Evolutionary conservation across 1,140 invertebrate species (phyloP), one percentile per base, ranked within the genome.

Genomic region (Armadillidium nasatum): DNA sequence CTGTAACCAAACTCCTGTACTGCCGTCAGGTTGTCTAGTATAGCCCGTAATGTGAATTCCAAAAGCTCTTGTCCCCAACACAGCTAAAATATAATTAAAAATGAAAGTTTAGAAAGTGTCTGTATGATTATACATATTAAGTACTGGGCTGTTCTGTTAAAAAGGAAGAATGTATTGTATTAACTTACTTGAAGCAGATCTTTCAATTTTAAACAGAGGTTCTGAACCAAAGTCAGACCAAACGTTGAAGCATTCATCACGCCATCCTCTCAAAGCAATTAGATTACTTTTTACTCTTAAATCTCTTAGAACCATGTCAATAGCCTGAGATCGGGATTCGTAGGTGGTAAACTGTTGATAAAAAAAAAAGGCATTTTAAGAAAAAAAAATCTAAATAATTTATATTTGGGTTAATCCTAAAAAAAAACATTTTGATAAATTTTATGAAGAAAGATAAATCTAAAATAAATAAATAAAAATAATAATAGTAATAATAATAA

Each of bases 1-100:
- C 83, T 96, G 95, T 79, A 97, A 86, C 96, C 96, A 98, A 84
- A 98, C 45, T n/a, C n/a, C 76, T 84, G 92, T 94, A 66, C 84
- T 10, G 94, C 92, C 85, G 91, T 90, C 89, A 15, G 91, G 91
- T 85, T 94, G 90, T 82, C 89, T 89, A 11, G 94, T 91, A 85
- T 94, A 98, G 11, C 95, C 96, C 86, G 95, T 97, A 73, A 98
- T 94, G 84, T 95, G 93, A 43, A 96, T 92, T 69, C 96, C 95
- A 86, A 96, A 97, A 84, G 94, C 94, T 79, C 92, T 89, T 81
- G 96, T 92, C 60, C 95, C 95, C 88, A 98, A 96, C 73, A 97
- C 86, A 85, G 89, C 89, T 90, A 78, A 22, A 66, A n/a, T n/a
- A n/a, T 66, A 66, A 66, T 66, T 22, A 66, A 66, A 66, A n/a